A percentile compares a stretch with the other conserved stretches of the same genome.
phyloP scores from a whole-genome alignment of 1,140 invertebrate genomes.

The Cydia pomonella region DNA sequence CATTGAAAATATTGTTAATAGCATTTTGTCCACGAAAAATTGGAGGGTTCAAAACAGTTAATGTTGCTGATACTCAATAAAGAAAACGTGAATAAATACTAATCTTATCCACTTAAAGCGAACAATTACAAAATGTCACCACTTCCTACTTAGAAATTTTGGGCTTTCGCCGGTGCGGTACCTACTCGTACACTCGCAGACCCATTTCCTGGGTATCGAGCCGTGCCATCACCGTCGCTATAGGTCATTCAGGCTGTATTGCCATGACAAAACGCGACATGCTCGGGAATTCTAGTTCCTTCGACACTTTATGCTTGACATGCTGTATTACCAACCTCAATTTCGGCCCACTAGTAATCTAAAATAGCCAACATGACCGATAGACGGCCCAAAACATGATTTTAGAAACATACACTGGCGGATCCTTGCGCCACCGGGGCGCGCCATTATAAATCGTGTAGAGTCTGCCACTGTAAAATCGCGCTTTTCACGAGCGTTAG shows the following conservation, averaged over 20 bases:
- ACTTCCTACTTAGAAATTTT: constrained; percentile 70
- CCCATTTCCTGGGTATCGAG: constrained; percentile 59
- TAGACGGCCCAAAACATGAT: background rate
- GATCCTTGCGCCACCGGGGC: background rate
- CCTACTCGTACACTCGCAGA: constrained; percentile 37
- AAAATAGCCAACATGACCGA: background rate
- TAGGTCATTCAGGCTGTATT: background rate
- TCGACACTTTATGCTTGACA: background rate
- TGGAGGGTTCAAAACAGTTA: too few species aligned
- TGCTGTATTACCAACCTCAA: background rate
- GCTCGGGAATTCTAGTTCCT: background rate
- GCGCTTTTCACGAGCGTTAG: background rate
- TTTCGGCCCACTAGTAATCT: background rate
- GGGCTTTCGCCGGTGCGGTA: constrained; percentile 56
- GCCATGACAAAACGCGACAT: background rate
- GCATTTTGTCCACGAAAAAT: too few species aligned
- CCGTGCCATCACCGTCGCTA: background rate
- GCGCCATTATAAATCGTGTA: background rate
- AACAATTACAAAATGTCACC: background rate
- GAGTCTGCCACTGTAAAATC: background rate
- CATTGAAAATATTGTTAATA: too few species aligned
- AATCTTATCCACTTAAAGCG: constrained; percentile 28
- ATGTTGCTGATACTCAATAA: background rate
- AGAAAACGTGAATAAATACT: constrained; percentile 1
- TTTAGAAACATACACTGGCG: background rate